Evolutionary conservation across 2,113 vertebrate species (phyloP).

Genomic region (Leucopternis melanops): DNA sequence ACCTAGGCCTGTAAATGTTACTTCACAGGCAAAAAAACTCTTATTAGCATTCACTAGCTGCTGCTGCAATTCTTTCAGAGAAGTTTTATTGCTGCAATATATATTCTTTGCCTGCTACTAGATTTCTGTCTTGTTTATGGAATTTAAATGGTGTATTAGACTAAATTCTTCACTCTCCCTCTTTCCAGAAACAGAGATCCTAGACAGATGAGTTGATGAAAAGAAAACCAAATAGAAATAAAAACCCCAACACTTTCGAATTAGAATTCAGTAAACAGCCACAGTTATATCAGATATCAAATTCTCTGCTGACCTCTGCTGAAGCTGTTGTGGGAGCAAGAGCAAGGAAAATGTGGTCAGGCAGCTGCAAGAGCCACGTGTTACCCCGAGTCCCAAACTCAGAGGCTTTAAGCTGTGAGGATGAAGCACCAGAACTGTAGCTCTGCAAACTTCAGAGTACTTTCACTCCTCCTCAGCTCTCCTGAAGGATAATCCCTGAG

Average conservation of each 20-base stretch:
- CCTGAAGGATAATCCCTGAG: not conserved
- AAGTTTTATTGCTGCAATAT: constrained; percentile 57
- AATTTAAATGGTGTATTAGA: constrained; percentile 58
- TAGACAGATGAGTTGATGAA: constrained; percentile 23
- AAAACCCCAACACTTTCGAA: not conserved
- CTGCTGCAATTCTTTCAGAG: constrained; percentile 30
- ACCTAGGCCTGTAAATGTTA: not conserved
- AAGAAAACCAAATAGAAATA: constrained; percentile 30
- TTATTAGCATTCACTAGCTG: constrained; percentile 41
- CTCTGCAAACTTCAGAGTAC: not conserved
- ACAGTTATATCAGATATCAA: not conserved
- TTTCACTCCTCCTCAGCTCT: not conserved
- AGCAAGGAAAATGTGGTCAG: not conserved
- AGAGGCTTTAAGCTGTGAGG: not conserved
- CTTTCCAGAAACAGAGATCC: not conserved
- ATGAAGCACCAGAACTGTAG: not conserved
- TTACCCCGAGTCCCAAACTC: not conserved
- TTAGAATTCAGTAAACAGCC: not conserved
- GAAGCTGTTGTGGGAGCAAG: not conserved
- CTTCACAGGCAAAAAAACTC: not conserved
- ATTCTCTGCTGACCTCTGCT: constrained; percentile 42
- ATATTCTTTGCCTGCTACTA: constrained; percentile 39
- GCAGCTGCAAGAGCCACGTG: not conserved
- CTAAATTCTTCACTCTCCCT: constrained; percentile 24
- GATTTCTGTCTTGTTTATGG: constrained; percentile 62